phyloP scores from a whole-genome alignment of 2,797 vertebrate genomes.

The Sebastes vulpes region DNA sequence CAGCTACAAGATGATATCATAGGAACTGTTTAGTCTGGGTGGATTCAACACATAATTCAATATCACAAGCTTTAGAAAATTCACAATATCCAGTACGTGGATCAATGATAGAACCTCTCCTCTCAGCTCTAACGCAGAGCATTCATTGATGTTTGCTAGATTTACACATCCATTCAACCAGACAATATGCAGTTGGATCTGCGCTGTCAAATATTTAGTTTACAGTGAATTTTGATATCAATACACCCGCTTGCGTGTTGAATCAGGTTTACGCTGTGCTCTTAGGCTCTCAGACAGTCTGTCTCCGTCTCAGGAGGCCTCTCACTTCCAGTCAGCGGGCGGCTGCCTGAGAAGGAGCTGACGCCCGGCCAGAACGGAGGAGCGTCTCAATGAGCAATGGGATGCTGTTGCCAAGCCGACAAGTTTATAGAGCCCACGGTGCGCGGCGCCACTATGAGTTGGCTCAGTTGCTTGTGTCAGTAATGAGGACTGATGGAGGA shows the following conservation, averaged over 20 bases:
- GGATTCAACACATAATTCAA: not conserved
- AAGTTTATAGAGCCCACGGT: constrained; percentile 42
- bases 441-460: constrained; percentile 32
- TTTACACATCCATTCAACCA: not conserved
- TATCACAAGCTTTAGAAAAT: not conserved
- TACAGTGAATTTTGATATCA: not conserved
- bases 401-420: constrained; percentile 50
- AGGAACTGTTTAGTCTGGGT: not conserved
- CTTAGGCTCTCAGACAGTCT: constrained; percentile 4
- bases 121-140: not conserved
- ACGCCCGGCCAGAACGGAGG: constrained; percentile 1
- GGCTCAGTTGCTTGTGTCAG: constrained; percentile 26
- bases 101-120: not conserved
- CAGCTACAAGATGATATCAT: not conserved
- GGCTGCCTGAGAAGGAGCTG: constrained; percentile 36
- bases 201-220: not conserved
- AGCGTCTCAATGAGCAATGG: constrained; percentile 36
- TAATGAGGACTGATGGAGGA: constrained; percentile 63
- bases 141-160: not conserved
- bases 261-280: not conserved
- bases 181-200: not conserved
- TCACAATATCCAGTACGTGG: not conserved
- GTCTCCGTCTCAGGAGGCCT: constrained; percentile 16
- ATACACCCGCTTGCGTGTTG: not conserved
- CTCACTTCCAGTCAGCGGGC: constrained; percentile 26